A percentile compares a stretch with the other conserved stretches of the same genome.
These are phyloP conservation scores for Kryptopterus vitreolus DNA, from an alignment of 2,797 vertebrate genomes.

Conservation along the genomic window DNA sequence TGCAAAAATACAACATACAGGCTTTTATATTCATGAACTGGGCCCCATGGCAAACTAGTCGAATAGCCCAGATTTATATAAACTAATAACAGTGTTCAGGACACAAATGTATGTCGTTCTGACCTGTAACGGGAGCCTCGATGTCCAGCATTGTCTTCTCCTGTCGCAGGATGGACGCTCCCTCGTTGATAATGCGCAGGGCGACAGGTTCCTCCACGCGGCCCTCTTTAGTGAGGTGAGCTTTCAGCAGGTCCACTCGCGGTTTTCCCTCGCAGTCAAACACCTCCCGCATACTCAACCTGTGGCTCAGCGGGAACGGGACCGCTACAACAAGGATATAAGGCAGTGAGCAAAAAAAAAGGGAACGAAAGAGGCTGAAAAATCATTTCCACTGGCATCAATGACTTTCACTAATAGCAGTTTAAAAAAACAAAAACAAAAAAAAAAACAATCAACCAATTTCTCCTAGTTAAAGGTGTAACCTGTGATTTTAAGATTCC, in stretches of 20 bases:
- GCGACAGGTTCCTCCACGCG: slow-evolving; percentile 80
- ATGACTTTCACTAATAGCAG: neutral
- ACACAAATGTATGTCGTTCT: neutral
- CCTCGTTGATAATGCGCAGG: slow-evolving; percentile 80
- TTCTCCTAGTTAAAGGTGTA: neutral
- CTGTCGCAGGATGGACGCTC: slow-evolving; percentile 79
- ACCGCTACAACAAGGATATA: slow-evolving; percentile 66
- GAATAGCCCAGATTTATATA: no score
- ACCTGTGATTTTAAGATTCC: neutral
- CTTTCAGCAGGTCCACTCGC: slow-evolving; percentile 80
- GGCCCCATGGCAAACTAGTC: no score
- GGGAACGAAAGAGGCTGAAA: neutral
- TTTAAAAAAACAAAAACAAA: neutral
- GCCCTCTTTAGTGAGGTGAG: slow-evolving; percentile 84
- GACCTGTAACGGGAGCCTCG: slow-evolving; percentile 82
- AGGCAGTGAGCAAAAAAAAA: neutral
- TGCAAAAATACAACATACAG: no score
- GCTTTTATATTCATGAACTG: no score
- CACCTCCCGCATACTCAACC: slow-evolving; percentile 82
- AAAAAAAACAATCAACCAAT: neutral
- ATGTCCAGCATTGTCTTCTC: slow-evolving; percentile 85
- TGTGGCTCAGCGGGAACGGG: slow-evolving; percentile 83
- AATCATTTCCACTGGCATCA: neutral
- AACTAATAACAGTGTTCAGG: neutral
- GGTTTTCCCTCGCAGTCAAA: slow-evolving; percentile 81